A percentile compares a stretch with the other conserved stretches of the same genome.
These are phyloP conservation scores for Hippotragus niger DNA, from an alignment of 2,113 vertebrate genomes.

Conservation along the genomic window DNA sequence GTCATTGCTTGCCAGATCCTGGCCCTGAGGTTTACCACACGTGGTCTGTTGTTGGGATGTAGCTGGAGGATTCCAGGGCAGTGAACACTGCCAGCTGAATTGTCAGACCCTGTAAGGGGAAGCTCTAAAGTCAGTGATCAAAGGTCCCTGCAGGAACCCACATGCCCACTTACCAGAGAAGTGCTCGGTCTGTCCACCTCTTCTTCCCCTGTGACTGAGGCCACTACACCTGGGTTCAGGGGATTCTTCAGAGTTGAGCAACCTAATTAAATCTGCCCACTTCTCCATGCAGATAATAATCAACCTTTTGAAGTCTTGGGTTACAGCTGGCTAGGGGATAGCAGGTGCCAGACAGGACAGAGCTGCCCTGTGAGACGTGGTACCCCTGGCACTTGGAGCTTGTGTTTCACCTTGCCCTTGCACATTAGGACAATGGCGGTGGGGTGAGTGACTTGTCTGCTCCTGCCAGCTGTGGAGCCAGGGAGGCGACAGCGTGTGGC, in stretches of 20 bases:
- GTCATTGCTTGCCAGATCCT: neutral
- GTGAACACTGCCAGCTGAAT: slow-evolving; percentile 28
- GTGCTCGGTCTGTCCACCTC: neutral
- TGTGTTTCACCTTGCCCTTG: slow-evolving; percentile 78
- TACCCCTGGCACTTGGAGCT: slow-evolving; percentile 65
- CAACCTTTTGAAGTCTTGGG: slow-evolving; percentile 76
- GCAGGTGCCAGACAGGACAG: slow-evolving; percentile 83
- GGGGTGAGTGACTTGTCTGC: slow-evolving; percentile 65
- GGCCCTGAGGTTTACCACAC: neutral
- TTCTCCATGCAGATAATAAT: slow-evolving; percentile 76
- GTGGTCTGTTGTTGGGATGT: neutral
- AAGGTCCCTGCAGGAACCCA: slow-evolving; percentile 46
- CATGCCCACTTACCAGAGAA: slow-evolving; percentile 40
- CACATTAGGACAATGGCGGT: slow-evolving; percentile 55
- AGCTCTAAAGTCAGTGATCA: slow-evolving; percentile 34
- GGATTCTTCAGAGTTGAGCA: slow-evolving; percentile 73
- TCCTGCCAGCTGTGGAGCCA: slow-evolving; percentile 70
- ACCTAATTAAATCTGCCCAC: slow-evolving; percentile 77
- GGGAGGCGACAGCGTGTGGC: slow-evolving; percentile 54
- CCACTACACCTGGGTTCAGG: slow-evolving; percentile 64
- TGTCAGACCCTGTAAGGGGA: neutral
- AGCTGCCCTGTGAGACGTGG: slow-evolving; percentile 54
- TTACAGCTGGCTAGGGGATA: slow-evolving; percentile 72
- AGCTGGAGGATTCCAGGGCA: neutral
- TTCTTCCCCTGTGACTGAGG: slow-evolving; percentile 32